phyloP scores from a whole-genome alignment of 2,888 invertebrate genomes.

The Ceriagrion tenellum region DNA sequence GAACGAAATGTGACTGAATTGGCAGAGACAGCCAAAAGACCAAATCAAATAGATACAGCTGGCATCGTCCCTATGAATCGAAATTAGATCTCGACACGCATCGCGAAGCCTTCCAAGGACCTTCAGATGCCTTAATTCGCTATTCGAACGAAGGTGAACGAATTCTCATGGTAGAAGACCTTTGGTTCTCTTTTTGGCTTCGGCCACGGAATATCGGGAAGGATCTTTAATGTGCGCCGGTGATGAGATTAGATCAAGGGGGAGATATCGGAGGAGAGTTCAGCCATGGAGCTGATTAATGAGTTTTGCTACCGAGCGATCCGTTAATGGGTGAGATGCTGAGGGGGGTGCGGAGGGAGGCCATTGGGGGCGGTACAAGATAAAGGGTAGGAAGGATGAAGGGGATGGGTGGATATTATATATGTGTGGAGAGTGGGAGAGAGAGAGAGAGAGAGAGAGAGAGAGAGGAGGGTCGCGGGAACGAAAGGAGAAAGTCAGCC shows the following conservation, averaged over 20 bases:
- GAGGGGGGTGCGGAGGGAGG: background rate
- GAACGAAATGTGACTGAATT: too few relatives aligned
- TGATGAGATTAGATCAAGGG: constrained; percentile 9
- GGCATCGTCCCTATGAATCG: background rate
- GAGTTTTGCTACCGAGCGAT: constrained; percentile 13
- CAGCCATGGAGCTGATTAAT: constrained; percentile 21
- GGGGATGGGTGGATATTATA: background rate
- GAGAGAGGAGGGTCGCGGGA: background rate
- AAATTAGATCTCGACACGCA: background rate
- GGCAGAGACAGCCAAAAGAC: too few relatives aligned
- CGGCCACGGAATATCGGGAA: background rate
- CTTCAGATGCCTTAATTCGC: background rate
- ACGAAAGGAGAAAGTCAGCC: too few relatives aligned
- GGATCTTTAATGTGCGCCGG: background rate
- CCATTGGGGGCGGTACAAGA: background rate
- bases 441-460: background rate
- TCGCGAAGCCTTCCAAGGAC: background rate
- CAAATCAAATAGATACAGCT: too few relatives aligned
- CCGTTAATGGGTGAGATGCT: background rate
- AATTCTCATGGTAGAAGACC: background rate
- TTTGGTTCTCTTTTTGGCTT: background rate
- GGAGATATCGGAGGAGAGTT: background rate
- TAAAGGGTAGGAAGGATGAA: background rate
- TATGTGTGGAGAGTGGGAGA: background rate
- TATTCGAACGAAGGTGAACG: background rate